Conservation (phyloP, 2,113 vertebrate genomes). For the Pseudopodoces humilis region DNA sequence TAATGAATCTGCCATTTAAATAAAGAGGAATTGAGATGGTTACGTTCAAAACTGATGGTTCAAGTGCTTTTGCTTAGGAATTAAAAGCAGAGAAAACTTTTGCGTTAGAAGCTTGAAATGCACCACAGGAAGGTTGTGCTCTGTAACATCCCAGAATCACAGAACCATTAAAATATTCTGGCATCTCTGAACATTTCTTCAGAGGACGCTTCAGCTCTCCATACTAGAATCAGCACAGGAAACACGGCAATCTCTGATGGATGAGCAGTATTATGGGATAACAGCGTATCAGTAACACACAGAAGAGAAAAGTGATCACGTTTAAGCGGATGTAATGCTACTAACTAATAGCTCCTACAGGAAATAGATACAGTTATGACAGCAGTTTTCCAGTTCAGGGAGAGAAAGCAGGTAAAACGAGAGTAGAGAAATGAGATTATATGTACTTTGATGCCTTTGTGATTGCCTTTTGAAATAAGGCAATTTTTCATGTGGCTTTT, state of each 20-base stretch:
- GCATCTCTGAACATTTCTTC: neutral
- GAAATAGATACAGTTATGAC: conserved; percentile 57
- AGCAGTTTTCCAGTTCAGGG: conserved; percentile 42
- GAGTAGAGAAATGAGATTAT: conserved; percentile 42
- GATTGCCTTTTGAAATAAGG: conserved; percentile 7
- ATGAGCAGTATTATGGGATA: conserved; percentile 33
- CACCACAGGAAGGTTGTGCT: neutral
- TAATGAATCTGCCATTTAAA: conserved; percentile 48
- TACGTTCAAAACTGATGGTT: neutral
- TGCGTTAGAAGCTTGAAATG: neutral
- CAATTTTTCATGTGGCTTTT: neutral
- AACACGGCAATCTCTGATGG: neutral
- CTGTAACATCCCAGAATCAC: neutral
- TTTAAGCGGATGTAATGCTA: conserved; percentile 49
- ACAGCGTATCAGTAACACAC: conserved; percentile 50
- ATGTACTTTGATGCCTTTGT: neutral
- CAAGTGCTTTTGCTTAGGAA: neutral
- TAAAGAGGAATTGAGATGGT: neutral
- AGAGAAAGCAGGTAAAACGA: conserved; percentile 49
- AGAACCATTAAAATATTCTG: neutral
- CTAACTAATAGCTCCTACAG: conserved; percentile 60
- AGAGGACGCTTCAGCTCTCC: neutral
- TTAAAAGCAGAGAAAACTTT: conserved; percentile 4
- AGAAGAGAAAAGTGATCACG: conserved; percentile 43
- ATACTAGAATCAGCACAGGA: neutral